phyloP scores from a whole-genome alignment of 2,113 vertebrate genomes.

The Corythoichthys intestinalis region DNA sequence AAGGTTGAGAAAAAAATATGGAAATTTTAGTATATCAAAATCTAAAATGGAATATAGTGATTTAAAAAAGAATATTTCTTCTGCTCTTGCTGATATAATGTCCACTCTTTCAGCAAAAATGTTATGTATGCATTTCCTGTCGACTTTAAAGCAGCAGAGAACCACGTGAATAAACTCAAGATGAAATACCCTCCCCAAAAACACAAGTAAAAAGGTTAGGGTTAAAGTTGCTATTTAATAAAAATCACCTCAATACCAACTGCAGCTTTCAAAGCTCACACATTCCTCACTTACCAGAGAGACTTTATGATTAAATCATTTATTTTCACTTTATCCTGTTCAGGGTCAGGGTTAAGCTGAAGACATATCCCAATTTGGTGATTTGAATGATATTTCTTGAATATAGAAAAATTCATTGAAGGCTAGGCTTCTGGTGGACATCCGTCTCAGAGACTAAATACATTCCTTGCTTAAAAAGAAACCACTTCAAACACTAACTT shows the following conservation, averaged over 20 bases:
- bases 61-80: not conserved
- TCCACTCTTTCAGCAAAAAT: not conserved
- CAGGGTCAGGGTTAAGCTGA: no score
- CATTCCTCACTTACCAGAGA: no score
- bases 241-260: no score
- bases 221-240: no score
- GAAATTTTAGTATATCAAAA: no score
- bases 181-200: not conserved
- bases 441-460: constrained; percentile 3
- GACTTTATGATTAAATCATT: no score
- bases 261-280: no score
- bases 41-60: not conserved
- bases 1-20: not conserved
- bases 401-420: constrained; percentile 25
- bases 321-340: no score
- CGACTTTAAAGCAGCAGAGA: not conserved
- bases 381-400: no score
- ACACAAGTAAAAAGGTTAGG: no score
- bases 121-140: not conserved
- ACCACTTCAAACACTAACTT: constrained; percentile 8
- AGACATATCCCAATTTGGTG: no score
- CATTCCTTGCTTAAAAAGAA: not conserved
- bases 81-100: not conserved
- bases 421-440: constrained; percentile 27
- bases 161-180: not conserved